Percentiles rank a stretch among this genome's conserved stretches.
These are phyloP conservation scores for Thymelicus sylvestris DNA, from an alignment of 2,888 invertebrate genomes.

Conservation along the genomic window DNA sequence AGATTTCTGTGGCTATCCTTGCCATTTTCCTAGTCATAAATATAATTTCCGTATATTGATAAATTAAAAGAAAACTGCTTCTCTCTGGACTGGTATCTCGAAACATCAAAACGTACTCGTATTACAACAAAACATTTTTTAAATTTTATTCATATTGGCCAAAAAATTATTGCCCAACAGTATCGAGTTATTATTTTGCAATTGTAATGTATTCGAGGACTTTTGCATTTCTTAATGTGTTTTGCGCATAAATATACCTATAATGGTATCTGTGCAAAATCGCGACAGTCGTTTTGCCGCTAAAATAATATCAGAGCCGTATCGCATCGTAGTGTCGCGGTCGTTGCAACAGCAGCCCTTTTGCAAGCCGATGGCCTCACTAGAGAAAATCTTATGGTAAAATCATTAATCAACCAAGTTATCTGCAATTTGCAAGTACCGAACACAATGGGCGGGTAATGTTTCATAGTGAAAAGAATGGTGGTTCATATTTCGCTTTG, in stretches of 20 bases:
- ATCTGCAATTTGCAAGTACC: constrained; percentile 67
- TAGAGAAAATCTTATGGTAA: constrained; percentile 75
- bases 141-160: not conserved
- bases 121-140: not conserved
- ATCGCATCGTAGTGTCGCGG: constrained; percentile 9
- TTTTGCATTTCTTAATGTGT: not conserved
- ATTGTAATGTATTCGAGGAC: not conserved
- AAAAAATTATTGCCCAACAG: not conserved
- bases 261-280: not conserved
- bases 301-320: constrained; percentile 31
- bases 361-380: constrained; percentile 53
- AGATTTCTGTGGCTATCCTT: no score
- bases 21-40: no score
- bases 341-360: constrained; percentile 44
- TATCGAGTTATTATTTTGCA: not conserved
- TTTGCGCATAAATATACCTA: not conserved
- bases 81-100: no score
- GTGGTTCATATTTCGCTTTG: constrained; percentile 20
- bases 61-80: no score
- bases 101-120: no score
- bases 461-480: constrained; percentile 37
- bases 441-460: constrained; percentile 66
- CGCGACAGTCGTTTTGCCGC: constrained; percentile 3
- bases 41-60: no score
- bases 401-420: constrained; percentile 77